Evolutionary conservation across 2,888 invertebrate genomes (phyloP).

Genomic region (Lissocephala sabroskyi): DNA sequence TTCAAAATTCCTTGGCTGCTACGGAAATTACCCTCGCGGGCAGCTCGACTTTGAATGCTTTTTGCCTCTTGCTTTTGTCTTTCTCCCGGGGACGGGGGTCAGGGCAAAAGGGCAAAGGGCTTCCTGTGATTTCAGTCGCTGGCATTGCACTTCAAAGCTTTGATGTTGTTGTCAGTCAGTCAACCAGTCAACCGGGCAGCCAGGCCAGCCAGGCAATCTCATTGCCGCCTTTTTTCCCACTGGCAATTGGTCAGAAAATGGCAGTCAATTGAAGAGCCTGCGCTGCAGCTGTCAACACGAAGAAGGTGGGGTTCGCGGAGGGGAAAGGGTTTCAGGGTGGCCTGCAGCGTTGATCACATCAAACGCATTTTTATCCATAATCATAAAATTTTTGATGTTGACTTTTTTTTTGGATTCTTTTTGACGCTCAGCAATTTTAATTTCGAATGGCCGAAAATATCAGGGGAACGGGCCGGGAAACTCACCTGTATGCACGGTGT

Average conservation of each 20-base stretch:
- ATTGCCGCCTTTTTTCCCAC: too few species aligned
- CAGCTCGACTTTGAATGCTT: conserved; percentile 40
- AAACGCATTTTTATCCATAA: conserved; percentile 64
- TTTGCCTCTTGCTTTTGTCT: conserved; percentile 13
- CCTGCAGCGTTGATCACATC: conserved; percentile 47
- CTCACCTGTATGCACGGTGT: conserved; percentile 93
- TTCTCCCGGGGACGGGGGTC: too few species aligned
- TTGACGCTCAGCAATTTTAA: conserved; percentile 28
- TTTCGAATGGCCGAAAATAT: conserved; percentile 28
- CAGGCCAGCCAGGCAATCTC: too few species aligned
- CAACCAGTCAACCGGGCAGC: not conserved
- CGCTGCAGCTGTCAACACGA: not conserved
- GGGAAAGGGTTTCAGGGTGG: conserved; percentile 28
- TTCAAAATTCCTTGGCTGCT: not conserved
- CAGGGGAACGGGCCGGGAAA: too few species aligned
- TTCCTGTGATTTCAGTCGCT: conserved; percentile 46
- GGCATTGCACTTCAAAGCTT: conserved; percentile 61
- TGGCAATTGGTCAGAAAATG: conserved; percentile 40
- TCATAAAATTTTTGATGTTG: conserved; percentile 8
- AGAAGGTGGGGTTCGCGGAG: not conserved
- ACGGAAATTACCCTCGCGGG: conserved; percentile 52
- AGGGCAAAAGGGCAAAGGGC: too few species aligned
- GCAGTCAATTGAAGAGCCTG: not conserved
- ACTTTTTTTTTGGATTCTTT: conserved; percentile 1
- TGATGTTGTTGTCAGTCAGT: not conserved